phyloP scores from a whole-genome alignment of 2,888 invertebrate species.

The Nomada fabriciana region DNA sequence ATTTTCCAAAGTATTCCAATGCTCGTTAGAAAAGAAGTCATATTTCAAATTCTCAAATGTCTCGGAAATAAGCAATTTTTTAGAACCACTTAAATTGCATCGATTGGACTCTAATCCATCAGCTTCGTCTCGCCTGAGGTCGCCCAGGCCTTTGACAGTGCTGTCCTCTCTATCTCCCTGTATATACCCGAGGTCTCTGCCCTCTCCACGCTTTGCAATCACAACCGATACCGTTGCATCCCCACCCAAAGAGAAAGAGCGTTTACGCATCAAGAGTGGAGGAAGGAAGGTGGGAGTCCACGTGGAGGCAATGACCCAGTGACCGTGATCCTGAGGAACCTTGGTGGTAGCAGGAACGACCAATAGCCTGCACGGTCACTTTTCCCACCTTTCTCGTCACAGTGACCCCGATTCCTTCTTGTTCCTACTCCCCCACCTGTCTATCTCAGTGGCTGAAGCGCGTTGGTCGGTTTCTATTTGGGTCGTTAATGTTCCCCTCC shows the following conservation, averaged over 20 bases:
- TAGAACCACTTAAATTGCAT: background rate
- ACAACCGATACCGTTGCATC: conserved; percentile 79
- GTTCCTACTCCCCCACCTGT: conserved; percentile 71
- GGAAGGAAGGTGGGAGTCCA: conserved; percentile 54
- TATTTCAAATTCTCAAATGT: too few species aligned
- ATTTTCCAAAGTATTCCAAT: background rate
- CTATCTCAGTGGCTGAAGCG: conserved; percentile 56
- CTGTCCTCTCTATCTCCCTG: conserved; percentile 62
- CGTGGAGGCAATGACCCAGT: conserved; percentile 81
- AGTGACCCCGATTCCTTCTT: conserved; percentile 74
- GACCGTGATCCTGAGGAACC: conserved; percentile 76
- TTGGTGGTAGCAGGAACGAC: conserved; percentile 60
- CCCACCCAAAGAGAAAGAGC: conserved; percentile 33
- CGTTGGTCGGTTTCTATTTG: conserved; percentile 68
- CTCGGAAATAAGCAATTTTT: too few species aligned
- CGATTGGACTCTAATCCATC: background rate
- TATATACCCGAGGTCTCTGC: conserved; percentile 61
- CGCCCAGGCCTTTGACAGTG: conserved; percentile 56
- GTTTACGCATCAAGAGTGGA: conserved; percentile 26
- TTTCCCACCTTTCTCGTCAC: conserved; percentile 64
- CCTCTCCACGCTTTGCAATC: conserved; percentile 56
- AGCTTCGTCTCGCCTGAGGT: background rate
- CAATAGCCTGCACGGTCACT: conserved; percentile 64
- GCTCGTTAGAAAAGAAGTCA: background rate
- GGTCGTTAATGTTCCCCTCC: conserved; percentile 77